Evolutionary conservation across 2,113 vertebrate genomes (phyloP).

Genomic region (Macaca fascicularis): T2T-MFA8v1.1 NC_088379.1:41812001-41812500

Average conservation of each 20-base stretch:
- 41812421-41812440: neutral
- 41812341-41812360: neutral
- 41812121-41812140: neutral
- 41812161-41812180: neutral
- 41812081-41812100: neutral
- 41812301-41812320: neutral
- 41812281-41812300: neutral
- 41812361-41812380: neutral
- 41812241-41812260: neutral
- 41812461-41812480: neutral
- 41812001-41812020: neutral
- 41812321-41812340: neutral
- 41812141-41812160: neutral
- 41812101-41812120: rapidly evolving
- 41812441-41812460: neutral
- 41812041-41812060: neutral
- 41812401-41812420: neutral
- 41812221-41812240: neutral
- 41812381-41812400: neutral
- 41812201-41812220: neutral
- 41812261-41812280: neutral
- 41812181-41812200: neutral
- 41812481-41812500: neutral
- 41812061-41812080: neutral
- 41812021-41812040: neutral